Conservation (phyloP, 2,888 invertebrate genomes). For the Leucoma salicis region DNA sequence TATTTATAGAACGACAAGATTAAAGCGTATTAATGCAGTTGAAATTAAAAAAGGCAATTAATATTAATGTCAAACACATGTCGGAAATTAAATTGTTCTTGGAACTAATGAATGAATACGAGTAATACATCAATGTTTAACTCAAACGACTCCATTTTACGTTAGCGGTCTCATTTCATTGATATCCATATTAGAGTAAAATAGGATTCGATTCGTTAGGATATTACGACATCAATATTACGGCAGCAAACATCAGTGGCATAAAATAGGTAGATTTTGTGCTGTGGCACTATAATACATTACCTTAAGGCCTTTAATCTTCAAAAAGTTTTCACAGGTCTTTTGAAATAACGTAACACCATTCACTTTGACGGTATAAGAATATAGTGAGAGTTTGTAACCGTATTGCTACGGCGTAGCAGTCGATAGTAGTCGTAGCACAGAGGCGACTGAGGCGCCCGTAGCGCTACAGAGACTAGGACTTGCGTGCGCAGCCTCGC, state of each 20-base stretch:
- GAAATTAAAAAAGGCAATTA: too few species aligned
- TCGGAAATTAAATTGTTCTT: too few species aligned
- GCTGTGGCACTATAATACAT: conserved; percentile 7
- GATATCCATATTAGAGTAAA: conserved; percentile 14
- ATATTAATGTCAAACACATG: too few species aligned
- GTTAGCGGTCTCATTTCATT: conserved; percentile 13
- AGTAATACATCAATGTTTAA: too few species aligned
- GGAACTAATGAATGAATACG: too few species aligned
- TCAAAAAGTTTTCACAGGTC: conserved; percentile 29
- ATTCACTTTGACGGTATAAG: conserved; percentile 48
- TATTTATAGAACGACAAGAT: too few species aligned
- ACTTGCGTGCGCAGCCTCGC: conserved; percentile 77
- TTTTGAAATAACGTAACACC: conserved; percentile 47
- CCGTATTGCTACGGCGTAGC: conserved; percentile 67
- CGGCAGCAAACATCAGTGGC: conserved; percentile 8
- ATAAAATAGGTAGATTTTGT: conserved; percentile 1
- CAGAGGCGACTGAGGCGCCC: conserved; percentile 66
- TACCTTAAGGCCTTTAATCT: conserved; percentile 40
- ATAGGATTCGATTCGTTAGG: conserved; percentile 15
- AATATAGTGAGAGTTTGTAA: conserved; percentile 37
- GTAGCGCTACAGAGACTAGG: conserved; percentile 59
- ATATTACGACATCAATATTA: conserved; percentile 31
- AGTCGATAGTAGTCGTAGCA: conserved; percentile 61
- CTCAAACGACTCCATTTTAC: conserved; percentile 19
- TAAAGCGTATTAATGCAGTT: too few species aligned